phyloP scores from a whole-genome alignment of 2,797 vertebrate species.

The Peromyscus eremicus region DNA sequence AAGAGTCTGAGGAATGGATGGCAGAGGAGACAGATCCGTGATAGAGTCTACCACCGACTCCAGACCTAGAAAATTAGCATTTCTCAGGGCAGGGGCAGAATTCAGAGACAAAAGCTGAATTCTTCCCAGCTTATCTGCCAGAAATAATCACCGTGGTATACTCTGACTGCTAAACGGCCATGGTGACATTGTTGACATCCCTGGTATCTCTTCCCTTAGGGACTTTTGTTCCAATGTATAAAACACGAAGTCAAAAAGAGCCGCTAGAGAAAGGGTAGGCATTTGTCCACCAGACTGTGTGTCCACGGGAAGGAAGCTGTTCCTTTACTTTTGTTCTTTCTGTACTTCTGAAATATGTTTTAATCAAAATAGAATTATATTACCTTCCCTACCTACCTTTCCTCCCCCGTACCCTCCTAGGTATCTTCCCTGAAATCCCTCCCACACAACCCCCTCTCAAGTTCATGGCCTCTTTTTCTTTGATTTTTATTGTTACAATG shows the following conservation, averaged over 20 bases:
- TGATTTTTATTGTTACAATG: neutral
- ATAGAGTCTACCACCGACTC: neutral
- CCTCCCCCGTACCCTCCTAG: neutral
- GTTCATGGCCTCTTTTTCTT: neutral
- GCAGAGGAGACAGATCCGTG: neutral
- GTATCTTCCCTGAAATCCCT: neutral
- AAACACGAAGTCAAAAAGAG: neutral
- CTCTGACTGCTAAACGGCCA: neutral
- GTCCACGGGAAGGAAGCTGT: neutral
- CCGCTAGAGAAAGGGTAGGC: neutral
- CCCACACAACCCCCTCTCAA: neutral
- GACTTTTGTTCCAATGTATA: neutral
- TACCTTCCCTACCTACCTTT: neutral
- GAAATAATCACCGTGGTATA: neutral
- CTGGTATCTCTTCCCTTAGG: neutral
- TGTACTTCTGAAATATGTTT: neutral
- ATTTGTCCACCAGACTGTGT: neutral
- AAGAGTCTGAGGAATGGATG: slow-evolving; percentile 11
- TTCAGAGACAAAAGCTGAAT: neutral
- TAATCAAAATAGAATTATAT: neutral
- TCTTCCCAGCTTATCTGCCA: neutral
- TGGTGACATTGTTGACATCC: neutral
- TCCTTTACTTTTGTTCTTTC: neutral
- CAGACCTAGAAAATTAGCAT: neutral
- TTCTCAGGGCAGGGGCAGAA: neutral